A percentile compares a stretch with the other conserved stretches of the same genome.
These are phyloP conservation scores for Siniperca undulata DNA, from an alignment of 2,797 vertebrate genomes.

Conservation along the genomic window DNA sequence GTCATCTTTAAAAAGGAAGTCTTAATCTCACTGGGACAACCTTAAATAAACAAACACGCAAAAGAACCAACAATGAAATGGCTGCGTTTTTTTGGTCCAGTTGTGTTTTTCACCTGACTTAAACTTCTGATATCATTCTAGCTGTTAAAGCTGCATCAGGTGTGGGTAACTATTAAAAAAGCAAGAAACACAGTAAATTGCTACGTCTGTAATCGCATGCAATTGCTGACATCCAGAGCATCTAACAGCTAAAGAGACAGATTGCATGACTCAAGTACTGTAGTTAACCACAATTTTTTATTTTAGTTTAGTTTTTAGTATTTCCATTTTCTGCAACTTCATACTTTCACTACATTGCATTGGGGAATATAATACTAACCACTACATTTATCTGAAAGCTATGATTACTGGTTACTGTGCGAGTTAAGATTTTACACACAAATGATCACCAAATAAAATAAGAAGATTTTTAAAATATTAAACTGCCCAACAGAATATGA, in stretches of 20 bases:
- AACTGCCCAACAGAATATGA: no score
- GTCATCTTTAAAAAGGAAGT: constrained; percentile 9
- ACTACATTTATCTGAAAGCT: no score
- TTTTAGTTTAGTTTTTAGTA: no score
- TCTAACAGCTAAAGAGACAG: no score
- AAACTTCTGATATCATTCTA: neutral
- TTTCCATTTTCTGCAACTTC: neutral
- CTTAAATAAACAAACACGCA: constrained; percentile 33
- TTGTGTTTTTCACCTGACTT: neutral
- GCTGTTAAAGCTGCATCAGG: neutral
- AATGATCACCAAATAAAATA: no score
- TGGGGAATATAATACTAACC: no score
- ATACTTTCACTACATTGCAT: neutral
- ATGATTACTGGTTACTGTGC: no score
- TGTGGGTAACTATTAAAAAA: neutral
- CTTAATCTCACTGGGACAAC: neutral
- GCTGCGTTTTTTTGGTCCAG: neutral
- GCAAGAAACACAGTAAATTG: neutral
- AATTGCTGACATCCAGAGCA: neutral
- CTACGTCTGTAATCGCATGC: neutral
- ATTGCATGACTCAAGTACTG: neutral
- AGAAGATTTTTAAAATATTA: no score
- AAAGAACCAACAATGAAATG: neutral
- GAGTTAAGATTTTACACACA: no score
- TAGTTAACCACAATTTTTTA: neutral